phyloP scores from a whole-genome alignment of 2,113 vertebrate genomes.

The Vicugna pacos region DNA sequence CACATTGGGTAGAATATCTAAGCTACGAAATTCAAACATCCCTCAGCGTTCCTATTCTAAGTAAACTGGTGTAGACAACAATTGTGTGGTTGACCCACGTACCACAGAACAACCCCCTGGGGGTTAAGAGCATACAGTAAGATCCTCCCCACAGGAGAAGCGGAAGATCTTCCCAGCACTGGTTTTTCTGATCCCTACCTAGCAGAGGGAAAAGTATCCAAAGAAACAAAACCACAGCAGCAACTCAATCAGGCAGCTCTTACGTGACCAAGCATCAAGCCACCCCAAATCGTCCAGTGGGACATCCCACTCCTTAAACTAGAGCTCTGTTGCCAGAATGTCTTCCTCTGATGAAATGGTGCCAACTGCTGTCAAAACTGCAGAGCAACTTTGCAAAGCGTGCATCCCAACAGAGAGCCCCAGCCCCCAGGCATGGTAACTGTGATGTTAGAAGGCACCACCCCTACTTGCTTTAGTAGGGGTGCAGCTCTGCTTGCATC shows the following conservation, averaged over 20 bases:
- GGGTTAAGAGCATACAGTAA: background rate
- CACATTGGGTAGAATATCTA: background rate
- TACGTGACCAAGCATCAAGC: background rate
- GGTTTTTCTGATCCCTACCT: background rate
- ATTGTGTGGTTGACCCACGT: background rate
- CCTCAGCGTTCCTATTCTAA: background rate
- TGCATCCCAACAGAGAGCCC: background rate
- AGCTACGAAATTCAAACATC: conserved; percentile 30
- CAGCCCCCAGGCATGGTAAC: background rate
- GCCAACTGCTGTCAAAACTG: background rate
- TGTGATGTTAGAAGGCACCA: background rate
- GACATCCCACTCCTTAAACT: background rate
- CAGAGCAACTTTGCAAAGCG: background rate
- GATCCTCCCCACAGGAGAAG: background rate
- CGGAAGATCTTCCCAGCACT: background rate
- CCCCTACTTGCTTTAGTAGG: background rate
- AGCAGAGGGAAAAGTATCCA: background rate
- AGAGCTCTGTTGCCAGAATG: background rate
- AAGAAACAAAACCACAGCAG: background rate
- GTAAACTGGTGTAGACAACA: background rate
- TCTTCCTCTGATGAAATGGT: background rate
- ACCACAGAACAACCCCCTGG: background rate
- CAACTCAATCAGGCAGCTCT: background rate
- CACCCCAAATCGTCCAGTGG: background rate
- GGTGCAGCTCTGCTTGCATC: background rate